These are phyloP conservation scores for Baryphthengus martii DNA, from an alignment of 2,113 vertebrate species.

Conservation along the genomic window DNA sequence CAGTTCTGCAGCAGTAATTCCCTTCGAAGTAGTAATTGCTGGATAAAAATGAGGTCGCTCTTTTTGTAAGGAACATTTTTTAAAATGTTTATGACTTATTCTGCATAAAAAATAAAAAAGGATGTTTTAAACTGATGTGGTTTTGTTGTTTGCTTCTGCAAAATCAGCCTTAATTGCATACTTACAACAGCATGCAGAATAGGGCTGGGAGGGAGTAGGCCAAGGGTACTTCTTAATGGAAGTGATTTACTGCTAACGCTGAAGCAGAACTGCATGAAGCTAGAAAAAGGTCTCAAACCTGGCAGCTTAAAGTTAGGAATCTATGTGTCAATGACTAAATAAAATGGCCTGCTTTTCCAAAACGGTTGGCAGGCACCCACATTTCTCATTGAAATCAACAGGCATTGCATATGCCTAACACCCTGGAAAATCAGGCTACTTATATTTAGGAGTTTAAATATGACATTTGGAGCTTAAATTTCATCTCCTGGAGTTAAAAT, in stretches of 20 bases:
- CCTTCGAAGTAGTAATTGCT: neutral
- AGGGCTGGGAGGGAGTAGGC: neutral
- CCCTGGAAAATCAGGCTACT: neutral
- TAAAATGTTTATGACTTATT: neutral
- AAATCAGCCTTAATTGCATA: neutral
- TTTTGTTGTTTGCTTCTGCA: neutral
- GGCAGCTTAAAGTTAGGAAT: neutral
- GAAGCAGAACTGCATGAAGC: neutral
- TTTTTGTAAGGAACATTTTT: neutral
- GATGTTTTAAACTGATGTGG: neutral
- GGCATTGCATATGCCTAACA: neutral
- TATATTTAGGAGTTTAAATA: constrained; percentile 31
- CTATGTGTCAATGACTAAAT: neutral
- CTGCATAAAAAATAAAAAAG: neutral
- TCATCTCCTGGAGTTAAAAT: neutral
- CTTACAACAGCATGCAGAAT: neutral
- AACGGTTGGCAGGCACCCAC: neutral
- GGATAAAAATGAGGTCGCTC: neutral
- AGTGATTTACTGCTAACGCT: neutral
- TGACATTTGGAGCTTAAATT: constrained; percentile 15
- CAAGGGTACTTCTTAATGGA: neutral
- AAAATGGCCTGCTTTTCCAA: constrained; percentile 1
- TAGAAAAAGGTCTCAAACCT: neutral
- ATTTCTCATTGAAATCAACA: constrained; percentile 18
- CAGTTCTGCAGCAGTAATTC: neutral